phyloP scores from a whole-genome alignment of 2,113 vertebrate genomes.

The Silurus asotus region DNA sequence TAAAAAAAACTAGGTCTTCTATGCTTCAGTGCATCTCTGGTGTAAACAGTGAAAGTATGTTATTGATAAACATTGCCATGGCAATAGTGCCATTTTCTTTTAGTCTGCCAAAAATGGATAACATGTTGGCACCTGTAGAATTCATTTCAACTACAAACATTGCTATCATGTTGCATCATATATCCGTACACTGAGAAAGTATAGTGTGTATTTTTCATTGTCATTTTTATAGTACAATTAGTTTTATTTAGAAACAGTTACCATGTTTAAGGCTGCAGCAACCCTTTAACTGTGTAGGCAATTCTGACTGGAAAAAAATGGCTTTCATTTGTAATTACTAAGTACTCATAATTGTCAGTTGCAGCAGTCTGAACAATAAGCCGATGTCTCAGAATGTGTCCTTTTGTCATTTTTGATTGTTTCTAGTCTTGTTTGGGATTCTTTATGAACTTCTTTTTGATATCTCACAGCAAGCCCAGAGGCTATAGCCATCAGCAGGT shows the following conservation, averaged over 20 bases:
- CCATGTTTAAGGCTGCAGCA: neutral
- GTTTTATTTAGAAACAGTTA: neutral
- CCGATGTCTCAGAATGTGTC: neutral
- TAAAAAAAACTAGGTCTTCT: neutral
- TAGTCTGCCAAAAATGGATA: neutral
- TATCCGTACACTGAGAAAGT: neutral
- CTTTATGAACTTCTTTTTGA: neutral
- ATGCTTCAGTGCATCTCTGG: neutral
- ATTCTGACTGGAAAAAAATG: neutral
- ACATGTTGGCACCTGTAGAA: neutral
- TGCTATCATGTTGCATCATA: neutral
- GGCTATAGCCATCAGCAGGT: conserved; percentile 4
- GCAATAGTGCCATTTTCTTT: neutral
- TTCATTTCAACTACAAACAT: neutral
- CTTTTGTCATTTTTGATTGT: neutral
- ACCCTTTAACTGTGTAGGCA: neutral
- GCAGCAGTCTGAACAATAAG: neutral
- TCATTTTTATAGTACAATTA: neutral
- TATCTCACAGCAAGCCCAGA: neutral
- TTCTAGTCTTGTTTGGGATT: neutral
- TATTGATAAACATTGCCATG: neutral
- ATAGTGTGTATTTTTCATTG: neutral
- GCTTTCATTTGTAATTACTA: neutral
- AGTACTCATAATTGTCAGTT: neutral
- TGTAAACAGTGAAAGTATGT: neutral